phyloP scores from a whole-genome alignment of 1,140 invertebrate genomes.

The Pseudobourletiella spinata region DNA sequence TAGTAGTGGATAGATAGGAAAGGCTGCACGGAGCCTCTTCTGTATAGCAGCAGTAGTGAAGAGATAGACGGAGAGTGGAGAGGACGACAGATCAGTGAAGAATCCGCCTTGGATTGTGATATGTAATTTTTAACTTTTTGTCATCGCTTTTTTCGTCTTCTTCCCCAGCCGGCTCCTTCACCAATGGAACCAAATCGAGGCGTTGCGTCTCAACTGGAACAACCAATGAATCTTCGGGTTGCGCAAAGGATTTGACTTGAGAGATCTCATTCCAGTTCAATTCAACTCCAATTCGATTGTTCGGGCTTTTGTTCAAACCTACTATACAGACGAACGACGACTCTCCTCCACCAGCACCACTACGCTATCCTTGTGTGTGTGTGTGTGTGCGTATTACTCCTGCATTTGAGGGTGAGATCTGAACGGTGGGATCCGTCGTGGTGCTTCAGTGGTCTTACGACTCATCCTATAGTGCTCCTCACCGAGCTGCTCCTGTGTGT shows the following conservation, averaged over 20 bases:
- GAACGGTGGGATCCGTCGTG: too few species aligned
- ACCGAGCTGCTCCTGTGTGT: too few species aligned
- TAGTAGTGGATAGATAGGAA: neutral
- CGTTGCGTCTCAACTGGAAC: conserved; percentile 31
- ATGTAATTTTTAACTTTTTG: conserved; percentile 37
- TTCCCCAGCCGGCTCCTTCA: conserved; percentile 25
- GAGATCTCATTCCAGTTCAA: conserved; percentile 29
- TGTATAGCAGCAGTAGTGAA: neutral
- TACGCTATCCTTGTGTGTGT: neutral
- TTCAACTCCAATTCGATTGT: conserved; percentile 34
- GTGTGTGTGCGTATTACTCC: neutral
- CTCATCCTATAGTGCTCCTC: too few species aligned
- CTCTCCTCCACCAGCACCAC: neutral
- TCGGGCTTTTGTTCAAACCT: conserved; percentile 13
- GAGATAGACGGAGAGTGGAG: conserved; percentile 5
- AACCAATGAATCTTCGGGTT: conserved; percentile 35
- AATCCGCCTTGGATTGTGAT: conserved; percentile 36
- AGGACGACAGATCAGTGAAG: conserved; percentile 31
- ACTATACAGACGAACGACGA: too few species aligned
- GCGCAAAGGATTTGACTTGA: conserved; percentile 33
- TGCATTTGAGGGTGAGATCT: neutral
- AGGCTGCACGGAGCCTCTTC: too few species aligned
- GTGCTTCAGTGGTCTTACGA: too few species aligned
- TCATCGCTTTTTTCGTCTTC: conserved; percentile 34
- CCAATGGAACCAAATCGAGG: conserved; percentile 36